Percentiles rank a stretch among this genome's conserved stretches.
Conservation (phyloP, 2,888 invertebrate genomes). For the Alviniconcha strummeri region DNA sequence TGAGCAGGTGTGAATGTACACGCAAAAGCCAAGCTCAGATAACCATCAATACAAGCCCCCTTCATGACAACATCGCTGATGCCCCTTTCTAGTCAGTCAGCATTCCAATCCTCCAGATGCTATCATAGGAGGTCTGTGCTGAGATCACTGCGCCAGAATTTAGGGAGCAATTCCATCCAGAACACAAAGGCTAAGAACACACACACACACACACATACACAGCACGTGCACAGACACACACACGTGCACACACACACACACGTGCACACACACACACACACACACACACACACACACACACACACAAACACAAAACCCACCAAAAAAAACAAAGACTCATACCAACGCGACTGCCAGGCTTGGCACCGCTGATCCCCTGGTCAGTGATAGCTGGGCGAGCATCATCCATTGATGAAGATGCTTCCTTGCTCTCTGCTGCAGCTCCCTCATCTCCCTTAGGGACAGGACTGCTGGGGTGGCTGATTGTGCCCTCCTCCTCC, state of each 20-base stretch:
- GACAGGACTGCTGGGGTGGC: conserved; percentile 54
- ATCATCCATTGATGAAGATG: conserved; percentile 15
- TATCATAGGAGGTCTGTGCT: too few species aligned
- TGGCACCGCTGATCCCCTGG: background rate
- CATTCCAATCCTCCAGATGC: too few species aligned
- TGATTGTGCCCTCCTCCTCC: conserved; percentile 62
- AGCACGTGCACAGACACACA: too few species aligned
- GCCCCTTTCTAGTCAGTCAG: too few species aligned
- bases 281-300: background rate
- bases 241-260: background rate
- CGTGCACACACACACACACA: background rate
- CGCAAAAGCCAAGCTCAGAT: background rate
- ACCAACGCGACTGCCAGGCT: conserved; percentile 18
- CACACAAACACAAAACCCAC: background rate
- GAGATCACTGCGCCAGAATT: too few species aligned
- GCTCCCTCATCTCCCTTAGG: conserved; percentile 47
- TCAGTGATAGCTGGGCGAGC: background rate
- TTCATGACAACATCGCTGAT: background rate
- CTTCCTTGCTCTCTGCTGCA: background rate
- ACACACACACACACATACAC: background rate
- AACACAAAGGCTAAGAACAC: conserved; percentile 16
- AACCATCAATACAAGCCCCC: background rate
- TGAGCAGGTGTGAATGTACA: background rate
- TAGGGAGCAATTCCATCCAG: background rate
- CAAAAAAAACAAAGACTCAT: background rate